A percentile compares a stretch with the other conserved stretches of the same genome.
Evolutionary conservation across 2,888 invertebrate species (phyloP).

Genomic region (Phengaris arion): DNA sequence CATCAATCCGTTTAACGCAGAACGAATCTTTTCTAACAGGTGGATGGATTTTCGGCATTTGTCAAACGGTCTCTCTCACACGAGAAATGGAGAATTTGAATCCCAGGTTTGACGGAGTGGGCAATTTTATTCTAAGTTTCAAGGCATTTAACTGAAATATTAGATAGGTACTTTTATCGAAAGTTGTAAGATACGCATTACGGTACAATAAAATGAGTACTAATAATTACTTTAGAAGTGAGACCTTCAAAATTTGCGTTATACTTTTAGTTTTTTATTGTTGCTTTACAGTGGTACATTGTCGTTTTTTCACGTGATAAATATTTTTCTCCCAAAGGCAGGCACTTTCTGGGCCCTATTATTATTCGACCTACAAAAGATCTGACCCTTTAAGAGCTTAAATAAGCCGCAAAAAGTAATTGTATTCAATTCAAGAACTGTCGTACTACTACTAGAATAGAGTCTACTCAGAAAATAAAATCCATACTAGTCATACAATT

Average conservation of each 20-base stretch:
- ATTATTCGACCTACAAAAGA: neutral
- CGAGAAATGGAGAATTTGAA: slow-evolving; percentile 9
- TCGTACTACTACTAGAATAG: neutral
- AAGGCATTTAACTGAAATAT: neutral
- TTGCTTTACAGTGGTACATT: too few species aligned
- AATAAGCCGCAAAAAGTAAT: neutral
- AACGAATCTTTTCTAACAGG: slow-evolving; percentile 24
- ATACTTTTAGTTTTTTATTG: too few species aligned
- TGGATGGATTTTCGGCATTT: slow-evolving; percentile 11
- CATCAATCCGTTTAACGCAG: slow-evolving; percentile 3
- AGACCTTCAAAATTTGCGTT: too few species aligned
- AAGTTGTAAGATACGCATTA: neutral
- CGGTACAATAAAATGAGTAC: neutral
- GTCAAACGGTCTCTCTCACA: neutral
- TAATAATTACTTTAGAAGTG: too few species aligned
- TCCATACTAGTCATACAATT: neutral
- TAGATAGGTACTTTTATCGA: neutral
- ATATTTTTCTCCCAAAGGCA: too few species aligned
- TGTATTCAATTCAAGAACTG: neutral
- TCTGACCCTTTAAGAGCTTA: neutral
- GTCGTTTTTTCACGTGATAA: too few species aligned
- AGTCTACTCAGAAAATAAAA: neutral
- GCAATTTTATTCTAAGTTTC: neutral
- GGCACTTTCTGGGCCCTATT: neutral
- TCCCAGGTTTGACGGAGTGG: slow-evolving; percentile 1